Conservation (phyloP, 2,888 invertebrate genomes). For the Cantharis flavilabris region DNA sequence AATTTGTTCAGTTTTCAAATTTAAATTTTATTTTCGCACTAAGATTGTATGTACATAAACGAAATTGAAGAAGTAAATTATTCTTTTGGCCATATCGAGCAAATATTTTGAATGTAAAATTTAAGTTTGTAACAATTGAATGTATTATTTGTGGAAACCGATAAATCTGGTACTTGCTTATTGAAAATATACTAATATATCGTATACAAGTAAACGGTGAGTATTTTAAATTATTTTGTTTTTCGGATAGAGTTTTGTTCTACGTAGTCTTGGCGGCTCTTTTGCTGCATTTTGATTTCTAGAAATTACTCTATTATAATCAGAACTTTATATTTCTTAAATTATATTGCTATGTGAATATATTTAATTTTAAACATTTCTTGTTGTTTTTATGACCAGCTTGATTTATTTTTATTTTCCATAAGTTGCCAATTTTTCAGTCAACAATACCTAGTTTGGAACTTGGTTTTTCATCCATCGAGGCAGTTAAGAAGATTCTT, state of each 20-base stretch:
- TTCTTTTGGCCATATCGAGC: not conserved
- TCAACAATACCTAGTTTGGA: too few species aligned
- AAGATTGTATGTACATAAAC: not conserved
- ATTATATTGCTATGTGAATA: constrained; percentile 49
- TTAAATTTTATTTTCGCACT: constrained; percentile 10
- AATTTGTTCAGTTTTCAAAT: constrained; percentile 16
- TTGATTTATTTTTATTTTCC: not conserved
- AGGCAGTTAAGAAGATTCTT: too few species aligned
- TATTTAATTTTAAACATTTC: constrained; percentile 44
- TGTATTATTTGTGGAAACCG: constrained; percentile 14
- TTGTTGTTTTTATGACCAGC: constrained; percentile 7
- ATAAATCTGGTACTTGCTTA: constrained; percentile 19
- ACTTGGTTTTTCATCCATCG: too few species aligned
- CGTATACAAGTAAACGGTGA: constrained; percentile 17
- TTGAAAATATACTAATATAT: constrained; percentile 14
- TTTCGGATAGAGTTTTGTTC: constrained; percentile 19
- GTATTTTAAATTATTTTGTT: constrained; percentile 23
- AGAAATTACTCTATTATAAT: constrained; percentile 42
- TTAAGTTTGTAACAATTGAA: constrained; percentile 12
- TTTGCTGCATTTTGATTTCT: not conserved
- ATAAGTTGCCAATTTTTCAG: too few species aligned
- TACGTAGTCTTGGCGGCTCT: constrained; percentile 8
- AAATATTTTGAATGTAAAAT: constrained; percentile 3
- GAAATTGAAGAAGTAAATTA: constrained; percentile 8
- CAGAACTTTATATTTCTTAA: constrained; percentile 49